Percentiles rank a stretch among this genome's conserved stretches.
These are phyloP conservation scores for Prunella strophiata DNA, from an alignment of 2,797 vertebrate genomes.

Conservation along the genomic window DNA sequence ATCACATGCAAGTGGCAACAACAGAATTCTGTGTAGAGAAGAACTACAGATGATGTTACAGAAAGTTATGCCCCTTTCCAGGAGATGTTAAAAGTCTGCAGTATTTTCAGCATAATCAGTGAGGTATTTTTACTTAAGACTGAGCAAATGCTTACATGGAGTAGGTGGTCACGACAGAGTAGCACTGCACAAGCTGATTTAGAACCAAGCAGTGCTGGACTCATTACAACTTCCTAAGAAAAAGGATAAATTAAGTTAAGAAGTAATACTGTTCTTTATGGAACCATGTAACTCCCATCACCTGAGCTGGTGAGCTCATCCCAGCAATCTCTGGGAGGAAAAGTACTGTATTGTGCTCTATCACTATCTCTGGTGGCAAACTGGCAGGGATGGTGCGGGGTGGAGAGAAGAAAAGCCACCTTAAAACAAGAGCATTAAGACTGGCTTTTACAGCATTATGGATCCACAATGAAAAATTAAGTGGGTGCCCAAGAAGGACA, in stretches of 20 bases:
- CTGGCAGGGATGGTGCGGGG: neutral
- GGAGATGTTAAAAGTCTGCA: neutral
- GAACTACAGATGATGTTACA: neutral
- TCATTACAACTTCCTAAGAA: neutral
- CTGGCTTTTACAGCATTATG: neutral
- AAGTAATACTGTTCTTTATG: neutral
- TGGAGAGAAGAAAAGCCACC: neutral
- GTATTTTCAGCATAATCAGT: neutral
- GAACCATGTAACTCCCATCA: rapidly evolving
- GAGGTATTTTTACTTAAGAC: neutral
- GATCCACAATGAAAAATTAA: conserved; percentile 44
- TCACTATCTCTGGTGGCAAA: neutral
- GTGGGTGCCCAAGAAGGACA: neutral
- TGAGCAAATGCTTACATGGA: rapidly evolving
- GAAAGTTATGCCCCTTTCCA: neutral
- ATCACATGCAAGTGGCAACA: neutral
- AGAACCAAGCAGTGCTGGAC: neutral
- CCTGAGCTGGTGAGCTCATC: neutral
- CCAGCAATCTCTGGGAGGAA: neutral
- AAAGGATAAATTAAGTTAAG: neutral
- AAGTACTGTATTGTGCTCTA: rapidly evolving
- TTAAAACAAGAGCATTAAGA: neutral
- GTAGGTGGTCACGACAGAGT: neutral
- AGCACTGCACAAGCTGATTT: neutral
- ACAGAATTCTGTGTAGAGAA: neutral